A percentile compares a stretch with the other conserved stretches of the same genome.
These are phyloP conservation scores for rabbit (Oryctolagus cuniculus) DNA, from an alignment of 2,113 vertebrate genomes.

Conservation along the genomic window mOryCun1.1 NC_091440.1:115125001-115125500, in stretches of 20 bases:
- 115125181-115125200: neutral
- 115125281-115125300: conserved; percentile 6
- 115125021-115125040: neutral
- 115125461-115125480: neutral
- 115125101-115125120: neutral
- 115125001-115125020: neutral
- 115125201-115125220: neutral
- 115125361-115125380: neutral
- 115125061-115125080: neutral
- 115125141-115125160: neutral
- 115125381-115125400: neutral
- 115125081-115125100: neutral
- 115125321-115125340: neutral
- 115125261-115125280: neutral
- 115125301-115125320: neutral
- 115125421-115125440: neutral
- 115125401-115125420: neutral
- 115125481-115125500: neutral
- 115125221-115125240: neutral
- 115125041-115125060: neutral
- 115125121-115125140: neutral
- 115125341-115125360: neutral
- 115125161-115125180: conserved; percentile 4
- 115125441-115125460: neutral
- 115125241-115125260: conserved; percentile 20